Conservation (phyloP, 2,888 invertebrate species). For the Folsomia manolachei region DNA sequence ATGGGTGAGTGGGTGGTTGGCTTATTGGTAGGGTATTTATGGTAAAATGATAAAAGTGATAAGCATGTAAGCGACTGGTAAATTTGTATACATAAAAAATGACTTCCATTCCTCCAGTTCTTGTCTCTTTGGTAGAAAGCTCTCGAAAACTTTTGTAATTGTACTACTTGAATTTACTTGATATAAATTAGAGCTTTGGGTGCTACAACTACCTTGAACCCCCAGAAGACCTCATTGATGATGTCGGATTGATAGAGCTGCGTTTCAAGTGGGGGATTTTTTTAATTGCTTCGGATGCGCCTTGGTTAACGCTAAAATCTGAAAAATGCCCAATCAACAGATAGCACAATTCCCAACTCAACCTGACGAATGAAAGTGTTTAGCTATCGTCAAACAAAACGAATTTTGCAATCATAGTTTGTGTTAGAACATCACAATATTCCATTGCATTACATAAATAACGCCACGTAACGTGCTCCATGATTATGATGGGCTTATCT, state of each 20-base stretch:
- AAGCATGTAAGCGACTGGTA: no score
- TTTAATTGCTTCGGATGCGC: not conserved
- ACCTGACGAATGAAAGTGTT: not conserved
- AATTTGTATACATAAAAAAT: no score
- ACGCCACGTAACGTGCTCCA: not conserved
- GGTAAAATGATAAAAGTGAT: no score
- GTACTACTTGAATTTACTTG: not conserved
- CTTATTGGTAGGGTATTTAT: no score
- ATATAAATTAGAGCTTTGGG: no score
- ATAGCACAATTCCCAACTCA: not conserved
- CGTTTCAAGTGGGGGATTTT: not conserved
- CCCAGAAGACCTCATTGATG: not conserved
- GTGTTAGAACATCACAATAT: not conserved
- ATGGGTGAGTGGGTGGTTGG: no score
- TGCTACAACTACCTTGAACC: not conserved
- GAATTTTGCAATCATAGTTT: not conserved
- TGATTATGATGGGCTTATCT: not conserved
- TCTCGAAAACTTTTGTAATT: no score
- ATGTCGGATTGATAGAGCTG: not conserved
- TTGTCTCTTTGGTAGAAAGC: no score
- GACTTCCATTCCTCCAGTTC: no score
- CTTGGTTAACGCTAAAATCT: no score
- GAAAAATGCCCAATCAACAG: not conserved
- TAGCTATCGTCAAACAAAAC: not conserved
- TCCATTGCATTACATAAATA: no score